A percentile compares a stretch with the other conserved stretches of the same genome.
phyloP scores from a whole-genome alignment of 2,113 vertebrate genomes.

The Seriola aureovittata region DNA sequence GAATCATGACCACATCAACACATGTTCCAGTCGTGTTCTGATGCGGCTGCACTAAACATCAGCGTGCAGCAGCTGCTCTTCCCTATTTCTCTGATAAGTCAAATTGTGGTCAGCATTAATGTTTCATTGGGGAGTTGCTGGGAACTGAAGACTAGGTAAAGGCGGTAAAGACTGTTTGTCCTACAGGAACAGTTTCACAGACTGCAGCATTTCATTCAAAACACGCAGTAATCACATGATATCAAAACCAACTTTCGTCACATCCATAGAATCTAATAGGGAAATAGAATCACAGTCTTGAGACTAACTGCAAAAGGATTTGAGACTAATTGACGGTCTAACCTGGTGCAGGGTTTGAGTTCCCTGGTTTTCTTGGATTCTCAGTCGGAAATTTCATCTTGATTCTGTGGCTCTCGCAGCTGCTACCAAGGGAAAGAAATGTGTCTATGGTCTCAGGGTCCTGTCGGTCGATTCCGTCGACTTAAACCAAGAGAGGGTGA shows the following conservation, averaged over 20 bases:
- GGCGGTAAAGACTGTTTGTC: not conserved
- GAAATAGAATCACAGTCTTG: not conserved
- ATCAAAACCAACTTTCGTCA: not conserved
- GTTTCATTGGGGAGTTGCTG: not conserved
- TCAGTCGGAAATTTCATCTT: slow-evolving; percentile 99
- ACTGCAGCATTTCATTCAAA: slow-evolving; percentile 11
- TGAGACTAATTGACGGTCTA: slow-evolving; percentile 57
- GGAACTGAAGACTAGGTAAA: not conserved
- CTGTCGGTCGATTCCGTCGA: slow-evolving; percentile 15
- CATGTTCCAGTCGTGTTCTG: not conserved
- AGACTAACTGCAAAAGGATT: not conserved
- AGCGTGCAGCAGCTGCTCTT: not conserved
- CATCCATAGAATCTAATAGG: not conserved
- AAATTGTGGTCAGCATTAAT: slow-evolving; percentile 7
- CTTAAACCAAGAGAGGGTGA: slow-evolving; percentile 67
- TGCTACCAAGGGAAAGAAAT: not conserved
- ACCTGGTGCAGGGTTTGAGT: slow-evolving; percentile 95
- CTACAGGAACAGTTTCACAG: not conserved
- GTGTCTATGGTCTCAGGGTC: slow-evolving; percentile 1
- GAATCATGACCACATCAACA: not conserved
- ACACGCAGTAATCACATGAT: not conserved
- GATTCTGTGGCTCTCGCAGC: slow-evolving; percentile 73
- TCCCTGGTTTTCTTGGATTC: slow-evolving; percentile 96
- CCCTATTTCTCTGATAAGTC: slow-evolving; percentile 1
- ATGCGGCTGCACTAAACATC: slow-evolving; percentile 28